Percentiles rank a stretch among this genome's conserved stretches.
Evolutionary conservation across 2,888 invertebrate species (phyloP).

Genomic region (Strigamia maritima): DNA sequence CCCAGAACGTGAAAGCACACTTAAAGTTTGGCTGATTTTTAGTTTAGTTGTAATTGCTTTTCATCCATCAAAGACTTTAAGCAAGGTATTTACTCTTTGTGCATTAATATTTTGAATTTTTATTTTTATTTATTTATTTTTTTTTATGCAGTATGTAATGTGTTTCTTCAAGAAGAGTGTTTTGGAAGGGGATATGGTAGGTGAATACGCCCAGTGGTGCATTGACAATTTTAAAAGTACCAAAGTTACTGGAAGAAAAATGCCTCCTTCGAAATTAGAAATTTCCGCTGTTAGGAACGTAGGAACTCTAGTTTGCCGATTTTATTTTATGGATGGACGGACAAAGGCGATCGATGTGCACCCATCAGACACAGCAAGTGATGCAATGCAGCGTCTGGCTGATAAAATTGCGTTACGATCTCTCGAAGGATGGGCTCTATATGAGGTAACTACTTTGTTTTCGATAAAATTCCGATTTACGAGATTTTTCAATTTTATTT

Average conservation of each 20-base stretch:
- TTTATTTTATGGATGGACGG: conserved; percentile 90
- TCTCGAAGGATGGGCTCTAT: conserved; percentile 91
- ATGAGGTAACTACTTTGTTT: conserved; percentile 53
- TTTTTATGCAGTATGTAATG: conserved; percentile 62
- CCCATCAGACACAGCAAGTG: conserved; percentile 88
- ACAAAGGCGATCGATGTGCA: conserved; percentile 94
- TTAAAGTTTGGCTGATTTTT: conserved; percentile 82
- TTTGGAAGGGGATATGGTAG: conserved; percentile 63
- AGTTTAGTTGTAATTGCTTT: conserved; percentile 88
- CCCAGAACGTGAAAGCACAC: conserved; percentile 76
- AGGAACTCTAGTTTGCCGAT: conserved; percentile 84
- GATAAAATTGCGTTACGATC: conserved; percentile 76
- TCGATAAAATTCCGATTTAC: neutral
- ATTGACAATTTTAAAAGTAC: conserved; percentile 86
- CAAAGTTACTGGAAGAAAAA: conserved; percentile 72
- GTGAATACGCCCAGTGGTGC: conserved; percentile 90
- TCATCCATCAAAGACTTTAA: conserved; percentile 78
- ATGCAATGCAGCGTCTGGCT: conserved; percentile 81
- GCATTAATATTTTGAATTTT: neutral
- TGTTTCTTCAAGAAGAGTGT: conserved; percentile 71
- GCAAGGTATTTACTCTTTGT: conserved; percentile 58
- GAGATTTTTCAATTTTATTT: neutral
- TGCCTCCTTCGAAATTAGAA: conserved; percentile 88
- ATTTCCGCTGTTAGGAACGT: conserved; percentile 89
- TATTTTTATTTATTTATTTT: neutral